A percentile compares a stretch with the other conserved stretches of the same genome.
These are phyloP conservation scores for Hyphantria cunea DNA, from an alignment of 1,140 invertebrate genomes.

Conservation along the genomic window DNA sequence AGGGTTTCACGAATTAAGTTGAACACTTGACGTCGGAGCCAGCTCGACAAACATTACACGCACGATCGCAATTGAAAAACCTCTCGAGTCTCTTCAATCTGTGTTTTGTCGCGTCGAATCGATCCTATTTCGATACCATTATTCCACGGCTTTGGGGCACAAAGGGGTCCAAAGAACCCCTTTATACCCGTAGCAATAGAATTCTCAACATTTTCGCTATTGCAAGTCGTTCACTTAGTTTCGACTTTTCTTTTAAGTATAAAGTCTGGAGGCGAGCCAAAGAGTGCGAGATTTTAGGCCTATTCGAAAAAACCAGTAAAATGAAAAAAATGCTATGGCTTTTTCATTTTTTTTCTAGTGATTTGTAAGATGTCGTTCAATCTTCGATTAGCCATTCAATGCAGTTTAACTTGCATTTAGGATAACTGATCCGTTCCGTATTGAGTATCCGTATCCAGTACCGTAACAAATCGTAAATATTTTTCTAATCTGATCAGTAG, in stretches of 20 bases:
- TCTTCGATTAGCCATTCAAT: too few relatives aligned
- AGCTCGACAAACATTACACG: conserved; percentile 4
- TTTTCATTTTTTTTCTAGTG: too few relatives aligned
- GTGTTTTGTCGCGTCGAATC: conserved; percentile 19
- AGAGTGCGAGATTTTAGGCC: conserved; percentile 24
- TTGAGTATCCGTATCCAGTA: too few relatives aligned
- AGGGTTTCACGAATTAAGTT: not conserved
- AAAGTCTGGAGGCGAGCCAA: conserved; percentile 20
- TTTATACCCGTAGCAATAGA: conserved; percentile 26
- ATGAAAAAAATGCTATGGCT: conserved; percentile 16
- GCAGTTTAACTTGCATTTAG: too few relatives aligned
- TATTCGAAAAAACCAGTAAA: conserved; percentile 20
- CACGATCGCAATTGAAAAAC: conserved; percentile 20
- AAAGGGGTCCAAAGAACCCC: conserved; percentile 19
- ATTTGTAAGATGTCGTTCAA: too few relatives aligned
- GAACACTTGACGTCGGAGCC: not conserved
- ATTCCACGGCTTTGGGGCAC: conserved; percentile 22
- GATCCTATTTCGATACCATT: conserved; percentile 25
- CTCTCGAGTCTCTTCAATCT: not conserved
- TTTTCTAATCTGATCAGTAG: too few relatives aligned
- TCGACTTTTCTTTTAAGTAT: conserved; percentile 27
- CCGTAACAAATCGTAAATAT: too few relatives aligned
- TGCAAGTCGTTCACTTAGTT: conserved; percentile 19
- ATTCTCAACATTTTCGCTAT: conserved; percentile 5
- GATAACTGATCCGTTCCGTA: too few relatives aligned